These are phyloP conservation scores for Rattus rattus DNA, from an alignment of 2,113 vertebrate genomes.

Conservation along the genomic window DNA sequence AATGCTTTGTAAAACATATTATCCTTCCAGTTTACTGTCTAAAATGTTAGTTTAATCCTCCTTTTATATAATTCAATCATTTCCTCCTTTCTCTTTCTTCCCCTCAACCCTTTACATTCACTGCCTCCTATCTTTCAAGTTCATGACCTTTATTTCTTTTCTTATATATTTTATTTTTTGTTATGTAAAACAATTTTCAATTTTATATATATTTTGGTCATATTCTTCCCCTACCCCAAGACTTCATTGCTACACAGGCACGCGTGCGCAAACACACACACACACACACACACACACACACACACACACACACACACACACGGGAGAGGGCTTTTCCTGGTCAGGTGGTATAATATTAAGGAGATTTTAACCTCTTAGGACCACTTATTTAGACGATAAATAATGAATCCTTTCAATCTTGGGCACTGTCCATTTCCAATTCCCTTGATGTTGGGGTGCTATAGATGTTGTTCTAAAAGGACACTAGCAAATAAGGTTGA, in stretches of 20 bases:
- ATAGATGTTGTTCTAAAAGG: not conserved
- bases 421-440: not conserved
- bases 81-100: not conserved
- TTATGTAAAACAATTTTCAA: not conserved
- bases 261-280: not conserved
- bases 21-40: not conserved
- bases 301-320: not conserved
- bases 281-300: not conserved
- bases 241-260: not conserved
- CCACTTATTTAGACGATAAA: not conserved
- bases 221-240: not conserved
- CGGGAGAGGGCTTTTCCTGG: not conserved
- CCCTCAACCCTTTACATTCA: not conserved
- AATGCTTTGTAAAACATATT: slow-evolving; percentile 15
- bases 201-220: not conserved
- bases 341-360: not conserved
- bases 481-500: not conserved
- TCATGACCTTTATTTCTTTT: not conserved
- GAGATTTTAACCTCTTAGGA: not conserved
- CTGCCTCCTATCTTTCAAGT: not conserved
- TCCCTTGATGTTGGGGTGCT: not conserved
- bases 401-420: not conserved
- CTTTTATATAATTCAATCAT: not conserved
- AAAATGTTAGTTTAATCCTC: not conserved
- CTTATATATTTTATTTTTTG: not conserved